These are phyloP conservation scores for Daktulosphaira vitifoliae DNA, from an alignment of 1,140 invertebrate genomes.

Conservation along the genomic window DNA sequence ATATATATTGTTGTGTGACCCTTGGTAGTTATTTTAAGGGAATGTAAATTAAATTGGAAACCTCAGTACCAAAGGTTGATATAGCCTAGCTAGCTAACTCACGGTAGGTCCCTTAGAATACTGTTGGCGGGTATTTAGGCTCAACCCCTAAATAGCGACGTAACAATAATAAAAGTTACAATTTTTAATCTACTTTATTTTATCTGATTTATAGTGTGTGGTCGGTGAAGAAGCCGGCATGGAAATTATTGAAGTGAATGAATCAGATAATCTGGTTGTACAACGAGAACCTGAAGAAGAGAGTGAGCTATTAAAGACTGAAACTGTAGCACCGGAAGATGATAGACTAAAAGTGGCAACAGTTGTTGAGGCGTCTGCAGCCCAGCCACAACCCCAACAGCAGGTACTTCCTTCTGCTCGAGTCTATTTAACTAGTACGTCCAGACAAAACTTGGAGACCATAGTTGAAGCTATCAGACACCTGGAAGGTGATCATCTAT, in stretches of 20 bases:
- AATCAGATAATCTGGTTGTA: constrained; percentile 13
- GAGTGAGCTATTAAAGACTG: neutral
- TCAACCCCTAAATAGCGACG: no score
- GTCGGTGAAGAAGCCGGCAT: constrained; percentile 20
- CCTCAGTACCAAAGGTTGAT: no score
- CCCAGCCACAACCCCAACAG: constrained; percentile 11
- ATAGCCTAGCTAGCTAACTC: no score
- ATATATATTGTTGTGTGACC: no score
- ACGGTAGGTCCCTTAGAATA: no score
- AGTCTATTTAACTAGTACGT: constrained; percentile 66
- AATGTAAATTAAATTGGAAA: no score
- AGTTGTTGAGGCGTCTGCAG: neutral
- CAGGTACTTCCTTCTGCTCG: constrained; percentile 39
- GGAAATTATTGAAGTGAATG: constrained; percentile 27
- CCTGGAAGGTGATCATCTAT: constrained; percentile 62
- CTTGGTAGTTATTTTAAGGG: no score
- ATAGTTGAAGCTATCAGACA: constrained; percentile 96
- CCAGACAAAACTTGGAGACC: constrained; percentile 88
- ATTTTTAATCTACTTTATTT: no score
- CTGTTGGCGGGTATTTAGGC: no score
- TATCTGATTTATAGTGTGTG: neutral
- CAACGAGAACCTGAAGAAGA: constrained; percentile 4
- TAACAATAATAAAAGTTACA: no score
- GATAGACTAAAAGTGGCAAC: constrained; percentile 7
- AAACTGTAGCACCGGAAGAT: neutral